phyloP scores from a whole-genome alignment of 1,140 invertebrate species.

The Samia ricini region DNA sequence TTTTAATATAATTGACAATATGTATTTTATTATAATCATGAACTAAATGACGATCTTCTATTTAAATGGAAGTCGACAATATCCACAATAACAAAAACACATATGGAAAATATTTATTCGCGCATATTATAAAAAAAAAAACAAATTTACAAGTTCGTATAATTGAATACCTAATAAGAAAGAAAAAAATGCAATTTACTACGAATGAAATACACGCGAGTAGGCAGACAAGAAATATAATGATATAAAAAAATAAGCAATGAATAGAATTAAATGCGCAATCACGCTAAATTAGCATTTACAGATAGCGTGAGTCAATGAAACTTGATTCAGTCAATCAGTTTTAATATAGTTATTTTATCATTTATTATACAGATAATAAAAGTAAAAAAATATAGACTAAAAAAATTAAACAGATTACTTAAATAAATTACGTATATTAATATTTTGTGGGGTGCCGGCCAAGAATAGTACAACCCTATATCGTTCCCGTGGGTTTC shows the following conservation, averaged over 20 bases:
- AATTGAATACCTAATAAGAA: background rate
- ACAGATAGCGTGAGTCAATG: background rate
- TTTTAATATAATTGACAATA: no score
- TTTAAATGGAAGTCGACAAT: no score
- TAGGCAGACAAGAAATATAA: background rate
- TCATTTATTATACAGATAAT: background rate
- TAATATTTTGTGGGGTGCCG: no score
- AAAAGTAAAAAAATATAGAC: background rate
- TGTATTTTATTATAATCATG: no score
- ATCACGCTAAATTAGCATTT: background rate
- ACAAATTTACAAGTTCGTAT: background rate
- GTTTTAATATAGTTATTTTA: background rate
- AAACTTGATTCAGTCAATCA: background rate
- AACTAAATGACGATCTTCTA: no score
- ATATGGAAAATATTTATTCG: background rate
- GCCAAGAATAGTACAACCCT: no score
- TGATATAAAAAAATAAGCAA: background rate
- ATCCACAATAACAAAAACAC: no score
- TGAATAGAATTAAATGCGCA: background rate
- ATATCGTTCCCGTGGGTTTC: no score
- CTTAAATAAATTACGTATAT: background rate
- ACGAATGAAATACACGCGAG: background rate
- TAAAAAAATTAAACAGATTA: background rate
- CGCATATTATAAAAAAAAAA: background rate
- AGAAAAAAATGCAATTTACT: background rate